Conservation (phyloP, 2,888 invertebrate species). For the Selenia dentaria region DNA sequence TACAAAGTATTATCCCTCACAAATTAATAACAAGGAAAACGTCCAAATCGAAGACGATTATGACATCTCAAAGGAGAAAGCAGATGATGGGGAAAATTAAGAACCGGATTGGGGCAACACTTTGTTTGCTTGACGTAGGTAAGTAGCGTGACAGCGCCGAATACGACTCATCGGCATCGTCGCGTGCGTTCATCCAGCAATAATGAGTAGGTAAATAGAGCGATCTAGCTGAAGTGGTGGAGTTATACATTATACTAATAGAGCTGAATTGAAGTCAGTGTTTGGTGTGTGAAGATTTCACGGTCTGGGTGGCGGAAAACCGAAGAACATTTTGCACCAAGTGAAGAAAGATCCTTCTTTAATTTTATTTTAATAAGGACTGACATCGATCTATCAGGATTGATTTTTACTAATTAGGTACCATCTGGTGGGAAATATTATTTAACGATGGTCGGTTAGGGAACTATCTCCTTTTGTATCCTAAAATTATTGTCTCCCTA, state of each 20-base stretch:
- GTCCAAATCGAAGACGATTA: slow-evolving; percentile 21
- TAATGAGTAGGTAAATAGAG: slow-evolving; percentile 34
- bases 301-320: not conserved
- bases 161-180: slow-evolving; percentile 29
- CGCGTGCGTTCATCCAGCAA: slow-evolving; percentile 44
- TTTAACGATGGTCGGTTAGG: too few relatives aligned
- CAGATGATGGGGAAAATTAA: slow-evolving; percentile 50
- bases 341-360: too few relatives aligned
- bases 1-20: not conserved
- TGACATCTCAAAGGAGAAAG: slow-evolving; percentile 43
- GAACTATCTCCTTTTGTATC: too few relatives aligned
- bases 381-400: too few relatives aligned
- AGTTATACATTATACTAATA: not conserved
- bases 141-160: slow-evolving; percentile 60
- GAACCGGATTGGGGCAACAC: slow-evolving; percentile 46
- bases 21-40: slow-evolving; percentile 20
- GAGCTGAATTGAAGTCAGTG: not conserved
- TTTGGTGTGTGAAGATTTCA: not conserved
- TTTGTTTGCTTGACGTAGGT: slow-evolving; percentile 38
- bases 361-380: too few relatives aligned
- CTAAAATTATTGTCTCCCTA: too few relatives aligned
- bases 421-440: too few relatives aligned
- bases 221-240: slow-evolving; percentile 14
- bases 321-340: too few relatives aligned
- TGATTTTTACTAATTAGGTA: too few relatives aligned